phyloP scores from a whole-genome alignment of 2,888 invertebrate genomes.

The Dryomyza anilis region DNA sequence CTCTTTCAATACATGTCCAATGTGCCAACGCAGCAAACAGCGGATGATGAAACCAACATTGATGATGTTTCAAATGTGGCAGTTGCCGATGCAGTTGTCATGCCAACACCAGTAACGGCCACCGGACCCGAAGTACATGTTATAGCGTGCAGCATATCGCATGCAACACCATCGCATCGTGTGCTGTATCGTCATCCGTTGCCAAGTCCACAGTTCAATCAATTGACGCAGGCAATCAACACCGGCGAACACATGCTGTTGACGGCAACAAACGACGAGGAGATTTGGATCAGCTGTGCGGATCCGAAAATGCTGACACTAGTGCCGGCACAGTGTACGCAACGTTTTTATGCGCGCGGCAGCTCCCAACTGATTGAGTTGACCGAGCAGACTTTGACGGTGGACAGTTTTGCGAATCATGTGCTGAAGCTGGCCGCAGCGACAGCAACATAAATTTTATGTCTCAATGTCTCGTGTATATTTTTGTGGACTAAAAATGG shows the following conservation, averaged over 20 bases:
- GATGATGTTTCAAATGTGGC: too few relatives aligned
- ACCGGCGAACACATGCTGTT: constrained; percentile 54
- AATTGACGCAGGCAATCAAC: constrained; percentile 44
- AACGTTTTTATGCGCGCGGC: constrained; percentile 51
- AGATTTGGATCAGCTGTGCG: constrained; percentile 52
- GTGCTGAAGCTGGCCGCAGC: constrained; percentile 49
- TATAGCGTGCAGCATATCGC: constrained; percentile 54
- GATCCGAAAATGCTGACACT: constrained; percentile 51
- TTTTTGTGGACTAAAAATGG: too few relatives aligned
- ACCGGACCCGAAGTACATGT: constrained; percentile 45
- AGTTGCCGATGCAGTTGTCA: constrained; percentile 24
- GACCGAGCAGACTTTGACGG: constrained; percentile 43
- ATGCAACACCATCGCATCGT: constrained; percentile 52
- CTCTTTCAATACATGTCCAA: constrained; percentile 45
- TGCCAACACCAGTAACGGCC: too few relatives aligned
- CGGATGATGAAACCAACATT: constrained; percentile 11
- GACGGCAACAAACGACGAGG: constrained; percentile 45
- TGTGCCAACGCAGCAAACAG: not conserved
- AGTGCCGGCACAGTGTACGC: constrained; percentile 37
- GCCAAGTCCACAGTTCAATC: constrained; percentile 48
- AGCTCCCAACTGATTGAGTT: constrained; percentile 52
- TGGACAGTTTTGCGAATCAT: constrained; percentile 54
- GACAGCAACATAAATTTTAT: too few relatives aligned
- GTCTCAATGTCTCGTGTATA: too few relatives aligned
- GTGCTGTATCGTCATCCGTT: constrained; percentile 47